Base-by-base conservation (phyloP, 2,113 vertebrate species). In the Cebidichthys violaceus region DNA sequence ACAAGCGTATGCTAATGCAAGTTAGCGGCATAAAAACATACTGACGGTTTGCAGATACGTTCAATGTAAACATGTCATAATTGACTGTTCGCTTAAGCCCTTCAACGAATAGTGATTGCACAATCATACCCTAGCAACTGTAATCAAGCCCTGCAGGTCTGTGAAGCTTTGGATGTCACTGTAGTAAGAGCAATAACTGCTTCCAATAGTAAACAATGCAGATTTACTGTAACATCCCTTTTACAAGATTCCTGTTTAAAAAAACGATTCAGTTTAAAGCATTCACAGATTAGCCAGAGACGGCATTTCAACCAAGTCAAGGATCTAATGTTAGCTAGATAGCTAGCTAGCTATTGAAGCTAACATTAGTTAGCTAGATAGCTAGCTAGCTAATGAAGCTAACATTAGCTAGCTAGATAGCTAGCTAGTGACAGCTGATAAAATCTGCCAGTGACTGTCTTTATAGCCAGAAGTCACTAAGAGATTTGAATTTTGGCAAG, bases 1-100 rank as follows among this genome's bases (percentile, higher is more conserved):
- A 83, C 83, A 88, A 86, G 76, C 69, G 9, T 43, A 86, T 90
- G 92, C 89, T 92, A 90, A 93, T 92, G 91, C 91, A 89, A 86
- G 89, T 78, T 87, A 24, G 87, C 88, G 62, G 33, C 52, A 37
- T 17, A n/a, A 37, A 54, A 37, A 37, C 29, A 0, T n/a, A 7
- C 22, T n/a, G 11, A 57, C 8, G 1, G 15, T 66, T 81, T 61
- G 13, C n/a, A 35, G 18, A 57, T 11, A 4, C 6, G 1, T 73
- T 67, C 10, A 37, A n/a, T 50, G 9, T 20, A 31, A 33, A 65
- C 20, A 66, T 54, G 11, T 54, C 6, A 57, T 6, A 7, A 27
- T 20, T 47, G 20, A 31, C 7, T 70, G 15, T 50, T 57, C 0
- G 4, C 37, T 67, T 9, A 73, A 81, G 15, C n/a, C 50, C 3